phyloP scores from a whole-genome alignment of 2,113 vertebrate species.

The Calyptomena viridis region DNA sequence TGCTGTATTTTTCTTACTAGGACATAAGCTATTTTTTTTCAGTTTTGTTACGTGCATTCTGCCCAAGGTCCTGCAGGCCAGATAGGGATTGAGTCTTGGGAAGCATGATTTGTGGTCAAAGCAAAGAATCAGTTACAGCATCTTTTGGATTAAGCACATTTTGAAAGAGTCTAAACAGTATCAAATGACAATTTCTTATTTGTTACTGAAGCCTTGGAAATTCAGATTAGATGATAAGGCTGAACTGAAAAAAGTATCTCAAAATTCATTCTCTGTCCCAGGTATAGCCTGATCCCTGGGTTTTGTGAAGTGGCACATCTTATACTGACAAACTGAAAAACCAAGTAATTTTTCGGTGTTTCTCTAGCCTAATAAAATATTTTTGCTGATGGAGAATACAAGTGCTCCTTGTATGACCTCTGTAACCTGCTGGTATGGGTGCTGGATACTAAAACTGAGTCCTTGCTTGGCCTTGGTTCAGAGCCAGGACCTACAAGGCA shows the following conservation, averaged over 20 bases:
- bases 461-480: constrained; percentile 49
- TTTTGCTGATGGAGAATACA: constrained; percentile 7
- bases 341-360: background rate
- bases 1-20: background rate
- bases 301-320: background rate
- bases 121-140: background rate
- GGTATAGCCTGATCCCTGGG: background rate
- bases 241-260: background rate
- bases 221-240: background rate
- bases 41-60: background rate
- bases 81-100: background rate
- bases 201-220: background rate
- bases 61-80: background rate
- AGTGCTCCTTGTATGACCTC: constrained; percentile 6
- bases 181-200: background rate
- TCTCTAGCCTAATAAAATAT: background rate
- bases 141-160: background rate
- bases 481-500: constrained; percentile 59
- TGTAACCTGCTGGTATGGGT: constrained; percentile 1
- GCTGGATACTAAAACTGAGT: constrained; percentile 15
- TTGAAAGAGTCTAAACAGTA: background rate
- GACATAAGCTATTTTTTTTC: background rate
- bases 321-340: background rate
- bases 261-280: background rate
- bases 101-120: background rate